Evolutionary conservation across 2,888 invertebrate species (phyloP).

Genomic region (Augiades crinisus): DNA sequence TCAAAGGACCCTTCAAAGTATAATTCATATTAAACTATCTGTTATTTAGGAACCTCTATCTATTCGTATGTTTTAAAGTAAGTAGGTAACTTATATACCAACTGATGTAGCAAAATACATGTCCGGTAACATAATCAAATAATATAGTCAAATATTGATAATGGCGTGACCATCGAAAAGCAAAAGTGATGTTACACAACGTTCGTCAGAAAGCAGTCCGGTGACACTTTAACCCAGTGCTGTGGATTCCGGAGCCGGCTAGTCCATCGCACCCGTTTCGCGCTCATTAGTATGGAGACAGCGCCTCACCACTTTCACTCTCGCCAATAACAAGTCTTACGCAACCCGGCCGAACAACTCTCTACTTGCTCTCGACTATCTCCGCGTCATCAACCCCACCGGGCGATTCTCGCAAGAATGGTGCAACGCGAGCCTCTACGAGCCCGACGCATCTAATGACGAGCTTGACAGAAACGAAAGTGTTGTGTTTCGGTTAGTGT

Average conservation of each 20-base stretch:
- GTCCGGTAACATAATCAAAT: neutral
- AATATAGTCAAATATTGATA: neutral
- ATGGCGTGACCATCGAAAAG: slow-evolving; percentile 39
- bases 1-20: too few species aligned
- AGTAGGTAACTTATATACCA: too few species aligned
- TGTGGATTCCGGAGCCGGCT: slow-evolving; percentile 50
- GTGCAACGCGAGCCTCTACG: slow-evolving; percentile 49
- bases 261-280: slow-evolving; percentile 61
- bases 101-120: too few species aligned
- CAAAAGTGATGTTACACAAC: slow-evolving; percentile 62
- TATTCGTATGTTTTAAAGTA: too few species aligned
- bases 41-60: too few species aligned
- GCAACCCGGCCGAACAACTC: slow-evolving; percentile 62
- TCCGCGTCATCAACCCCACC: slow-evolving; percentile 40
- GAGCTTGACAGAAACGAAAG: slow-evolving; percentile 71
- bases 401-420: slow-evolving; percentile 39
- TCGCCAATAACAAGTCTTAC: slow-evolving; percentile 74
- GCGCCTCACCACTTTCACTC: slow-evolving; percentile 75
- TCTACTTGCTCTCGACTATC: slow-evolving; percentile 58
- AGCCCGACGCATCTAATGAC: slow-evolving; percentile 69
- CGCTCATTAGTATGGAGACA: slow-evolving; percentile 76
- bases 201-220: slow-evolving; percentile 49
- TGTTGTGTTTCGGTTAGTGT: slow-evolving; percentile 72
- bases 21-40: too few species aligned
- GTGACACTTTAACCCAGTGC: slow-evolving; percentile 73